Evolutionary conservation across 2,888 invertebrate genomes (phyloP), one percentile per base, ranked within the genome.

Genomic region (Hypselothyrea guttata): DNA sequence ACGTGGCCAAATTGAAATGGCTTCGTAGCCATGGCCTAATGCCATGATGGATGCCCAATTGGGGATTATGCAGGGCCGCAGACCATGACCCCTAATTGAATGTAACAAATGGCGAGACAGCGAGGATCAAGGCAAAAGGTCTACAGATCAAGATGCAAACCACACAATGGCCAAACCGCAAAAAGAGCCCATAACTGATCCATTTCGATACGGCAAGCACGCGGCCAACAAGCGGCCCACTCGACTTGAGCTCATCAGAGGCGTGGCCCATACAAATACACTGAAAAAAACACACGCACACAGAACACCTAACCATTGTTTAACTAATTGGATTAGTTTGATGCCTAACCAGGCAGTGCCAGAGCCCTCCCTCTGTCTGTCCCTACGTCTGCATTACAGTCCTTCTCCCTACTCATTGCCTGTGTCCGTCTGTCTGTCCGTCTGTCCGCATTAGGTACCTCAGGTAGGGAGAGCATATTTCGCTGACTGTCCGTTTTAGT

Each of bases 271-370:
- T 9, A 41, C 52, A 58, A 30, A 41, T 7, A 16, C 8, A 12
- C 12, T 15, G 1, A 9, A 8, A 35, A 2, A 37, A 13, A 38
- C 4, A 18, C 16, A 44, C 5, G 27, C 1, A 12, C 8, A 44
- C 31, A 49, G 47, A 42, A 45, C 58, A 54, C 31, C 45, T 7
- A 35, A 11, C 27, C 64, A 78, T 84, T 78, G 78, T 78, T 60
- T 59, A 78, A 78, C 78, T 78, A 78, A 78, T 78, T 78, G 78
- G 78, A 78, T 78, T 78, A 78, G 61, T 69, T 78, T 78, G 82
- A 84, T 84, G 78, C 71, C 71, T 60, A 71, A 69, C 75, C 72
- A 54, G 46, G 53, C 45, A 28, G 16, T 40, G 41, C 56, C 73
- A 31, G 58, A 18, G 22, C 22, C 22, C 2, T 22, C 22, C 22